Conservation (phyloP, 2,113 vertebrate genomes). For the Brienomyrus brachyistius region DNA sequence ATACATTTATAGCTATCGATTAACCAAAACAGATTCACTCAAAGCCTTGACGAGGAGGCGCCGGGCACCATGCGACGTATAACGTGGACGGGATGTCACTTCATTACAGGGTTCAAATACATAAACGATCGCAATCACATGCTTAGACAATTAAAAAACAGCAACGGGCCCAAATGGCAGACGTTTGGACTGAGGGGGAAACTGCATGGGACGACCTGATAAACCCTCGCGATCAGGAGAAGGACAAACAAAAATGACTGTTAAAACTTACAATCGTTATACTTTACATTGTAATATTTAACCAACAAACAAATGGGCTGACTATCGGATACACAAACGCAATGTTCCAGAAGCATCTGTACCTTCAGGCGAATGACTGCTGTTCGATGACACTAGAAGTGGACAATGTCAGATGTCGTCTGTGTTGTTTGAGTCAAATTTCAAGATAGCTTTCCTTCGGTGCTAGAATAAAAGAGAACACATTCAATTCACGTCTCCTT, state of each 20-base stretch:
- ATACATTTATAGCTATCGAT: neutral
- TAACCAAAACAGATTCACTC: neutral
- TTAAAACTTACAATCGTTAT: neutral
- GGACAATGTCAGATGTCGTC: constrained; percentile 67
- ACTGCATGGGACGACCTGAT: neutral
- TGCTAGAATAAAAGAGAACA: constrained; percentile 49
- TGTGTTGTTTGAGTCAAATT: constrained; percentile 46
- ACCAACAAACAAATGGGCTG: neutral
- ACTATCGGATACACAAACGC: neutral
- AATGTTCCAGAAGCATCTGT: constrained; percentile 23
- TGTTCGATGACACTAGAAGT: constrained; percentile 74
- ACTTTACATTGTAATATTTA: neutral
- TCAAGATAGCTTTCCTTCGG: constrained; percentile 54
- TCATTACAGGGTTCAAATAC: neutral
- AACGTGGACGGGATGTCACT: neutral
- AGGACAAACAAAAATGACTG: neutral
- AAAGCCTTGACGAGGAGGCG: neutral
- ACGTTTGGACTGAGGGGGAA: neutral
- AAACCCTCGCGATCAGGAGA: neutral
- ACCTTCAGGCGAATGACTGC: constrained; percentile 79
- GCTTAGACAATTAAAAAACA: neutral
- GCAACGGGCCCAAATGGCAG: neutral
- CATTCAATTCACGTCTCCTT: neutral
- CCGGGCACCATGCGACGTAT: neutral
- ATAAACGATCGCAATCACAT: neutral